A percentile compares a stretch with the other conserved stretches of the same genome.
Conservation (phyloP, 2,113 vertebrate species). For the Cyphomyrus plagiostoma region DNA sequence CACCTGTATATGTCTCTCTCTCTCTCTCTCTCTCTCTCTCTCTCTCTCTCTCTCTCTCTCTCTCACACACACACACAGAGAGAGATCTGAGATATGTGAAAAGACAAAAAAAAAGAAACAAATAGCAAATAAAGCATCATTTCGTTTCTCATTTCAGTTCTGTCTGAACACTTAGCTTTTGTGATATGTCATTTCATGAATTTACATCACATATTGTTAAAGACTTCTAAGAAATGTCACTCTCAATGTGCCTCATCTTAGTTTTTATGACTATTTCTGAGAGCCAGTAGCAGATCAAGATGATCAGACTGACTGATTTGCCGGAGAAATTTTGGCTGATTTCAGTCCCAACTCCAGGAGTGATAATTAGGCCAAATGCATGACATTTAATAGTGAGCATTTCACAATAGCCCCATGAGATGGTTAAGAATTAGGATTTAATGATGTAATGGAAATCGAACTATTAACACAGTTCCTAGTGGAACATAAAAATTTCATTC, state of each 20-base stretch:
- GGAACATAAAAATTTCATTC: conserved; percentile 1
- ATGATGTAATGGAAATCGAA: conserved; percentile 2
- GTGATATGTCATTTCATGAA: not conserved
- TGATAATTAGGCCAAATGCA: not conserved
- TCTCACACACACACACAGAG: no score
- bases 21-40: not conserved
- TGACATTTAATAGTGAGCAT: conserved; percentile 10
- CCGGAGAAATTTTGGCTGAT: not conserved
- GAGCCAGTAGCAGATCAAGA: not conserved
- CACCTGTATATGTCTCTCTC: not conserved
- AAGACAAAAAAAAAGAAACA: no score
- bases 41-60: not conserved
- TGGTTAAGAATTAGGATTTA: conserved; percentile 1
- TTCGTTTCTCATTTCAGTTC: not conserved
- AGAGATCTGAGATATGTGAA: not conserved
- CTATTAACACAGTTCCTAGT: conserved; percentile 6
- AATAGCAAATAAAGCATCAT: not conserved
- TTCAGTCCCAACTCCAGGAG: not conserved
- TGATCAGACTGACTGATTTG: not conserved
- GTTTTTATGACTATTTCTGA: not conserved
- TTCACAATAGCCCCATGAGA: conserved; percentile 4
- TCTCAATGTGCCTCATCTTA: not conserved
- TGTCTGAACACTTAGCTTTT: not conserved
- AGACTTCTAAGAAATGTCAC: not conserved
- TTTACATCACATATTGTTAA: not conserved